These are phyloP conservation scores for Masnerella sp. DNA, from an alignment of 2,888 invertebrate genomes.

Conservation along the genomic window DNA sequence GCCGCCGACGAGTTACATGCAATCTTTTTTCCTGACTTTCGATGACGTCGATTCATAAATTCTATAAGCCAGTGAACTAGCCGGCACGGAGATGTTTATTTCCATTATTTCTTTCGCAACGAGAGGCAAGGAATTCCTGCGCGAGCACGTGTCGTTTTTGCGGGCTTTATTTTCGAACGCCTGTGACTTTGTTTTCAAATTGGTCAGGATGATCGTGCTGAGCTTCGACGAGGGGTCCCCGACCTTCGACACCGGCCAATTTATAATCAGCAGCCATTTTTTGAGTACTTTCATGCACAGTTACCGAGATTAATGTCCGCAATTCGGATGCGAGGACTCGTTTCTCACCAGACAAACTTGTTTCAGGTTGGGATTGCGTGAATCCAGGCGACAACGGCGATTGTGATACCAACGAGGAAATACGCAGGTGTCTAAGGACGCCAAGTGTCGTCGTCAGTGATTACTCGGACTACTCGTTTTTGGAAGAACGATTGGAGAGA, in stretches of 20 bases:
- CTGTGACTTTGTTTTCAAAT: slow-evolving; percentile 17
- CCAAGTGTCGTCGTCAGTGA: slow-evolving; percentile 93
- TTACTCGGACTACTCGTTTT: slow-evolving; percentile 85
- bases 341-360: too few relatives aligned
- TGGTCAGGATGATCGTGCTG: not conserved
- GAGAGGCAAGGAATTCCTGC: slow-evolving; percentile 23
- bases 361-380: slow-evolving; percentile 69
- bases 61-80: slow-evolving; percentile 44
- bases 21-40: slow-evolving; percentile 30
- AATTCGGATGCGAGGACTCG: too few relatives aligned
- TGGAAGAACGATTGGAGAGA: slow-evolving; percentile 73
- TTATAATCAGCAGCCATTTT: not conserved
- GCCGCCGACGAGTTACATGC: slow-evolving; percentile 7
- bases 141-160: slow-evolving; percentile 43
- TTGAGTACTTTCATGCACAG: slow-evolving; percentile 1
- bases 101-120: slow-evolving; percentile 41
- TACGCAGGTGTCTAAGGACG: slow-evolving; percentile 83
- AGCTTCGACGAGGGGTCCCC: not conserved
- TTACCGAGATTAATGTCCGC: not conserved
- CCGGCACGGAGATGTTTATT: slow-evolving; percentile 36
- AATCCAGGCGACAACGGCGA: slow-evolving; percentile 68
- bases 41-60: slow-evolving; percentile 49
- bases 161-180: too few relatives aligned
- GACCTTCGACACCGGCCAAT: not conserved
- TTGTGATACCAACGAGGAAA: slow-evolving; percentile 69